Conservation (phyloP, 2,888 invertebrate species). For the Andrena camellia region DNA sequence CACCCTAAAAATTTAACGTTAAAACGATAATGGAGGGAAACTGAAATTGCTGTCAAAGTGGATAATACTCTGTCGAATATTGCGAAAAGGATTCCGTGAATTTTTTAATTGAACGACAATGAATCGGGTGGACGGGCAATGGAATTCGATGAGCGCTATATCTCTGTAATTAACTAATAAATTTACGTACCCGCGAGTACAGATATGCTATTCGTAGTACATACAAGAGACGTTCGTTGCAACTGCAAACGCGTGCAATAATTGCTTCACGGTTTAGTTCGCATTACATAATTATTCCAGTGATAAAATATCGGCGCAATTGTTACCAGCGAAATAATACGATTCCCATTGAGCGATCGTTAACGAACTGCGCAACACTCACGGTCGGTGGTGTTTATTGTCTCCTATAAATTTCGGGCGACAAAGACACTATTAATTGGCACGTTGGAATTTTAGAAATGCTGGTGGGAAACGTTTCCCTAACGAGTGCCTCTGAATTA, state of each 20-base stretch:
- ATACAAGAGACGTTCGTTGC: constrained; percentile 43
- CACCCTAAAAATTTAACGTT: too few relatives aligned
- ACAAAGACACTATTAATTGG: constrained; percentile 12
- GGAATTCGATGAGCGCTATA: constrained; percentile 33
- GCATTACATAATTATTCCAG: constrained; percentile 51
- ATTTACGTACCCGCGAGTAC: constrained; percentile 26
- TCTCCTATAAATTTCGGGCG: constrained; percentile 10
- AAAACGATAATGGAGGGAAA: not conserved
- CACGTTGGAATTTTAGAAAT: not conserved
- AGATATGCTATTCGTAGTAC: constrained; percentile 13
- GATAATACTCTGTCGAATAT: not conserved
- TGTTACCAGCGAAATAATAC: constrained; percentile 55
- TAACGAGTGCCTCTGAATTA: not conserved
- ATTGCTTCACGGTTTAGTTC: constrained; percentile 52
- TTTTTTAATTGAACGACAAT: constrained; percentile 33
- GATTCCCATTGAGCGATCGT: constrained; percentile 50
- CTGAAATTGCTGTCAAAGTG: not conserved
- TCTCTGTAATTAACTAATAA: constrained; percentile 46
- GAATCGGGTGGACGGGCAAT: constrained; percentile 4
- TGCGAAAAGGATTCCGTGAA: not conserved
- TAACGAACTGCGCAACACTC: constrained; percentile 38
- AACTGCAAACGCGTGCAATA: constrained; percentile 39
- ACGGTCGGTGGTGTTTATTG: not conserved
- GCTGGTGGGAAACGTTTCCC: too few relatives aligned
- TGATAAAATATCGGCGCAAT: constrained; percentile 45